Evolutionary conservation across 1,140 invertebrate genomes (phyloP).

Genomic region (Cotesia vestalis): DNA sequence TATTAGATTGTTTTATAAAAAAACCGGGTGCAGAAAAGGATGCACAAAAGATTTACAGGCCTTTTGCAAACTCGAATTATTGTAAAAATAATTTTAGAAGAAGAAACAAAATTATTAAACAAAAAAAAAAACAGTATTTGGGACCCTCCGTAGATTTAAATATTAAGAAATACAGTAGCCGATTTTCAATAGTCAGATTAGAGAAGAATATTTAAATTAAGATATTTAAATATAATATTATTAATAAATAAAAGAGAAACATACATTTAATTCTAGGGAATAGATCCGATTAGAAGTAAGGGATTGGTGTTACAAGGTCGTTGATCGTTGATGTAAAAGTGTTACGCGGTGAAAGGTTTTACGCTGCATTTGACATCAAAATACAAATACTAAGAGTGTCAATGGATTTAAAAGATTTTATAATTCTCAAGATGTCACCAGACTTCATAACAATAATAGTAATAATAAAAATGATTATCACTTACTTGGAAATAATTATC

Average conservation of each 20-base stretch:
- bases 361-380: too few species aligned
- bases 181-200: constrained; percentile 7
- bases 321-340: constrained; percentile 25
- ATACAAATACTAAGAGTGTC: too few species aligned
- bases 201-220: constrained; percentile 3
- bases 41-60: constrained; percentile 18
- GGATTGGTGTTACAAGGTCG: constrained; percentile 34
- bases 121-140: constrained; percentile 34
- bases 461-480: too few species aligned
- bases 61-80: constrained; percentile 32
- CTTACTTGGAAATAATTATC: too few species aligned
- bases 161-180: constrained; percentile 15
- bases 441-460: too few species aligned
- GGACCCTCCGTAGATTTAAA: constrained; percentile 36
- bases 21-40: neutral
- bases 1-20: too few species aligned
- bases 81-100: neutral
- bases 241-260: neutral
- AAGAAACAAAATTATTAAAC: constrained; percentile 8
- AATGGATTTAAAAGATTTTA: too few species aligned
- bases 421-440: too few species aligned
- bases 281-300: neutral
- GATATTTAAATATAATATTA: neutral
- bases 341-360: constrained; percentile 27
- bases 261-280: neutral